These are phyloP conservation scores for Lathamus discolor DNA, from an alignment of 2,113 vertebrate species.

Conservation along the genomic window DNA sequence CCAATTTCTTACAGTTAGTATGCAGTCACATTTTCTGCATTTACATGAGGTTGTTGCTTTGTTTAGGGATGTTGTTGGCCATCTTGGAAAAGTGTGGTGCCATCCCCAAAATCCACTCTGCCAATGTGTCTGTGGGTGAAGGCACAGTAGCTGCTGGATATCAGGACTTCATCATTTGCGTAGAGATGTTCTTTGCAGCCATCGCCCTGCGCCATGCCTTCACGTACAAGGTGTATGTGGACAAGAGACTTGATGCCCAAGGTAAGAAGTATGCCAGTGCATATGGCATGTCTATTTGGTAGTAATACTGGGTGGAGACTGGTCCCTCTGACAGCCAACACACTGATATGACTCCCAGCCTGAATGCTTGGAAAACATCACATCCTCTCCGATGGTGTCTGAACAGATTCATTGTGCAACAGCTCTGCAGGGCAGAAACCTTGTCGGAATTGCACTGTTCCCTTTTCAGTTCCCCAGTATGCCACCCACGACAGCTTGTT, in stretches of 20 bases:
- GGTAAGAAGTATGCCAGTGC: constrained; percentile 69
- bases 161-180: constrained; percentile 97
- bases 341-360: background rate
- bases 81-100: constrained; percentile 96
- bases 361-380: background rate
- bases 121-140: constrained; percentile 88
- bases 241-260: constrained; percentile 91
- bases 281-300: background rate
- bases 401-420: constrained; percentile 22
- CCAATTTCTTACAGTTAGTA: background rate
- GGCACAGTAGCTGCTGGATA: constrained; percentile 96
- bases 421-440: background rate
- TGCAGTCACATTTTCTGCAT: background rate
- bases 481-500: constrained; percentile 22
- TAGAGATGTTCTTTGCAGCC: constrained; percentile 98
- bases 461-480: constrained; percentile 54
- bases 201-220: constrained; percentile 92
- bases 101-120: constrained; percentile 91
- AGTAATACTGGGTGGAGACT: background rate
- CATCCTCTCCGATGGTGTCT: constrained; percentile 3
- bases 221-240: constrained; percentile 90
- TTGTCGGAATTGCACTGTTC: constrained; percentile 36
- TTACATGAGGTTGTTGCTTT: background rate
- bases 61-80: constrained; percentile 91
- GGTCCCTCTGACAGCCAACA: background rate